These are phyloP conservation scores for Limnephilus rhombicus DNA, from an alignment of 2,888 invertebrate genomes.

Conservation along the genomic window DNA sequence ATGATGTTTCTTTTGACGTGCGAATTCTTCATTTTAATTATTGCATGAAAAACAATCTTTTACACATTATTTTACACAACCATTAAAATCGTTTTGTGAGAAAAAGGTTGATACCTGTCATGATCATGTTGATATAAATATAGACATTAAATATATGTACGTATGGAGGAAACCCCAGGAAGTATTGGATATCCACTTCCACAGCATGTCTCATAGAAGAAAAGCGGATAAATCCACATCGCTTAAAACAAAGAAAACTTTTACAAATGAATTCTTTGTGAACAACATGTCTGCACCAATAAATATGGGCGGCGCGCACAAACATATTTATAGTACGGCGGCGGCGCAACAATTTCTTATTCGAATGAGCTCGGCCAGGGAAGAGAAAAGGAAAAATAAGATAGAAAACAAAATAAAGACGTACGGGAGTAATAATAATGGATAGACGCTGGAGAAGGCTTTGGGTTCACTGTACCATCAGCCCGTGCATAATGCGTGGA, in stretches of 20 bases:
- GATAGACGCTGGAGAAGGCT: slow-evolving; percentile 66
- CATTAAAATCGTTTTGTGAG: too few species aligned
- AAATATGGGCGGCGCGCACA: slow-evolving; percentile 48
- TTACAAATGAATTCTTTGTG: slow-evolving; percentile 65
- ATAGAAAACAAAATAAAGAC: slow-evolving; percentile 67
- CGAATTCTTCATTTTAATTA: too few species aligned
- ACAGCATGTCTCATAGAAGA: slow-evolving; percentile 7
- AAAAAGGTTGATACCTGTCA: too few species aligned
- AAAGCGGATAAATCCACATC: slow-evolving; percentile 39
- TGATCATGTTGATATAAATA: neutral
- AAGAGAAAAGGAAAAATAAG: slow-evolving; percentile 63
- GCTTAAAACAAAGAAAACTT: slow-evolving; percentile 63
- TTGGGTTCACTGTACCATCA: slow-evolving; percentile 66
- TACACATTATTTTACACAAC: too few species aligned
- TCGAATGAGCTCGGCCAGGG: slow-evolving; percentile 64
- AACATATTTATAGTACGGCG: slow-evolving; percentile 20
- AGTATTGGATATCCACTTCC: slow-evolving; percentile 35
- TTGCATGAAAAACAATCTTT: too few species aligned
- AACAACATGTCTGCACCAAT: slow-evolving; percentile 60
- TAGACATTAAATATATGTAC: neutral
- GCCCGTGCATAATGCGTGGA: slow-evolving; percentile 66
- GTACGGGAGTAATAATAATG: slow-evolving; percentile 67
- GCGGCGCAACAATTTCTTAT: slow-evolving; percentile 63
- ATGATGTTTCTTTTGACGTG: too few species aligned
- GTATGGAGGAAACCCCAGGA: neutral